Evolutionary conservation across 2,113 vertebrate genomes (phyloP), one percentile per base, ranked within the genome.

Genomic region (Silurus asotus): DNA sequence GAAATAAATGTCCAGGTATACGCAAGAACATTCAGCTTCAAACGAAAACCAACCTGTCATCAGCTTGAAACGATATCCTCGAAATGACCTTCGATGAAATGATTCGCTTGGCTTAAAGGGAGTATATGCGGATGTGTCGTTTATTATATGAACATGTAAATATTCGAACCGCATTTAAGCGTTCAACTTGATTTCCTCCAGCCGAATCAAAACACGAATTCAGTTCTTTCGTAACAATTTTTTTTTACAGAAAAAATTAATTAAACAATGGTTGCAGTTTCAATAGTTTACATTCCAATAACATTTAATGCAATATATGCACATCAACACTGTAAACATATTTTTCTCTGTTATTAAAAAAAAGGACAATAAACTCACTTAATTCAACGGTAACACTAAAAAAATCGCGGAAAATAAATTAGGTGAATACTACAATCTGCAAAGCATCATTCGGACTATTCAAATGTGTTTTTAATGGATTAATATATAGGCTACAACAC

Each of bases 21-120:
- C 13, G 49, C 59, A 86, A 89, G 86, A 81, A 88, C 83, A 87
- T 81, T 55, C 49, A 37, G 59, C 70, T 81, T 80, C 58, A 88
- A 83, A 88, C 64, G 76, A 64, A 87, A 79, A 81, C 58, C 86
- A 87, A 80, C 79, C 70, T 88, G 83, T 87, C 85, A 87, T 84
- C 69, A 20, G 8, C 51, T 59, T 9, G 48, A 58, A 83, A 86
- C 23, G 37, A 84, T 62, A 81, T 70, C 8, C 56, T 45, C 56
- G 59, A 19, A 61, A 15, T 17, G 70, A 81, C 49, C 61, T 69
- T 62, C 56, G 53, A 15, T 77, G 82, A 58, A 69, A 78, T 70
- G 76, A 82, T 88, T 84, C 62, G 14, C 49, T 67, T 64, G 76
- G 53, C 53, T 88, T 78, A 77, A 78, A 82, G 10, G 0, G 56